Conservation (phyloP, 2,113 vertebrate species). For the Aviceda subcristata region DNA sequence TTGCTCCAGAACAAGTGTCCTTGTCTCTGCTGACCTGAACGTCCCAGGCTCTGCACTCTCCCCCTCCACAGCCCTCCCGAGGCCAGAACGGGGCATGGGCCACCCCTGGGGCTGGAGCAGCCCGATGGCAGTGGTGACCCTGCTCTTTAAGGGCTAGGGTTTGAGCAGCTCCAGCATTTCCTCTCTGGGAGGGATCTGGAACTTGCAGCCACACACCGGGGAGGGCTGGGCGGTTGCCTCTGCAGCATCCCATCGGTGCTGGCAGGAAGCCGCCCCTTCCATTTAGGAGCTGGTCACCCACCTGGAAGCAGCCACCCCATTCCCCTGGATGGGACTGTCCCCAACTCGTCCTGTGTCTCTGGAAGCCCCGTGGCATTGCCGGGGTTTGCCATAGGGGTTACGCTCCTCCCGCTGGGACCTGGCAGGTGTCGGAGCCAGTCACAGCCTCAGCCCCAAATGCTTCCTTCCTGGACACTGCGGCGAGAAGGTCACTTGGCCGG, state of each 20-base stretch:
- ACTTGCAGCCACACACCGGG: not conserved
- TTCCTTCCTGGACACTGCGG: not conserved
- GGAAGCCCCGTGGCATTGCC: accelerated
- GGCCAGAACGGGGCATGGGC: not conserved
- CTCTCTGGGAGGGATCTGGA: not conserved
- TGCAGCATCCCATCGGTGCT: not conserved
- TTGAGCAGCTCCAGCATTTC: not conserved
- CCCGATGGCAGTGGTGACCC: accelerated
- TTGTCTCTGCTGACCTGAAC: not conserved
- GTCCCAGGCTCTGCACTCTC: not conserved
- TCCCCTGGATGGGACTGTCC: not conserved
- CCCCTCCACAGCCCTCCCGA: not conserved
- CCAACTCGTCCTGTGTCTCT: not conserved
- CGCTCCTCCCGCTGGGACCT: not conserved
- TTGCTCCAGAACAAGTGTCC: not conserved
- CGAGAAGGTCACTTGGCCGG: constrained; percentile 12
- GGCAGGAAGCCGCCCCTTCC: not conserved
- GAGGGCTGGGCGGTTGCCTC: not conserved
- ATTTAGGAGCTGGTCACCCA: not conserved
- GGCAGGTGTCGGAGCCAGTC: not conserved
- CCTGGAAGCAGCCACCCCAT: not conserved
- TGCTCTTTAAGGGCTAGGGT: not conserved
- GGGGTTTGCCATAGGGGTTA: not conserved
- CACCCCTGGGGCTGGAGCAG: not conserved
- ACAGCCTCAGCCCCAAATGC: not conserved